Evolutionary conservation across 2,113 vertebrate genomes (phyloP), one percentile per base, ranked within the genome.

Genomic region (Orthonyx spaldingii): DNA sequence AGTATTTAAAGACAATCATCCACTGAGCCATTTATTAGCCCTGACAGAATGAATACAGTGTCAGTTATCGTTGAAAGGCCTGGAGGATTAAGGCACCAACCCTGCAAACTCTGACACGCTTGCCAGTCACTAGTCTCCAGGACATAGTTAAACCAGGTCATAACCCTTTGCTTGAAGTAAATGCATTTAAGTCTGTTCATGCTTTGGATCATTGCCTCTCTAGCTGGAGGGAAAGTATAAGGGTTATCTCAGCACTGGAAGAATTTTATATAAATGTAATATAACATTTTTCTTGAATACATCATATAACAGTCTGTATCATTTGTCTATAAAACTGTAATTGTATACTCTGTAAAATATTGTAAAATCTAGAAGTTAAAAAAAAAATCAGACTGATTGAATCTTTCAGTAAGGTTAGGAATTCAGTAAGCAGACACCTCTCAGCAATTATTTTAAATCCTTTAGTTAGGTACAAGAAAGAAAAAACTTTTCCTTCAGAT

Each of bases 121-220:
- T 89, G 60, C 60, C 76, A 91, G 76, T 92, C 83, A 92, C 59
- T 66, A 55, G 86, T 77, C 89, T 90, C 80, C 68, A 86, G 76
- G 72, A 86, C 59, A 81, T 30, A 78, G 81, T 87, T 97, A 96
- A 94, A 86, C 52, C 56, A 56, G 72, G 84, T 84, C 72, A 94
- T 89, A 89, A 94, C 69, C 84, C n/a, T 92, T 81, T 41, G 35
- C 60, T 87, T 84, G 72, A 94, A 92, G 87, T 81, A 94, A 92
- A 77, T 50, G 80, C 42, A 18, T 90, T 94, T 83, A 85, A 77
- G 71, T 55, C 59, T 80, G 57, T 63, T 75, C 80, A 28, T 74
- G 69, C 80, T 89, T 90, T 86, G 89, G 64, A 92, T 90, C 83
- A 66, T 63, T 93, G 71, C 71, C 23, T 74, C 70, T 91, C 71